A percentile compares a stretch with the other conserved stretches of the same genome.
Evolutionary conservation across 2,797 vertebrate genomes (phyloP).

Genomic region (Danio tinwini): DNA sequence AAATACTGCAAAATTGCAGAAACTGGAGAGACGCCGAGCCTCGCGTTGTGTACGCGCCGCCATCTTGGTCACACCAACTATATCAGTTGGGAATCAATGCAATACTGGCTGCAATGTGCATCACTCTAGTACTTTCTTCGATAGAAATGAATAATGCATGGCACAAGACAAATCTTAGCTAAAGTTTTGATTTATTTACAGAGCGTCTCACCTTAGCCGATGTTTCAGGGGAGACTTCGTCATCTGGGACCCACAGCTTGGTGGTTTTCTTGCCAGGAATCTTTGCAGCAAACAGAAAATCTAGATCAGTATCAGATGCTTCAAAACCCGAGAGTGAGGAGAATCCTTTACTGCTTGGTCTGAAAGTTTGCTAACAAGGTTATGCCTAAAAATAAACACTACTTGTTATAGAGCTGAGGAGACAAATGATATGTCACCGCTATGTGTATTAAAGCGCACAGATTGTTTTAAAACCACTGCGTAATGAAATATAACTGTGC

Average conservation of each 20-base stretch:
- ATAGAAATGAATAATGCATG: slow-evolving; percentile 24
- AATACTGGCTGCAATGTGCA: not conserved
- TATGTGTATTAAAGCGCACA: not conserved
- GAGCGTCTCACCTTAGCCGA: slow-evolving; percentile 88
- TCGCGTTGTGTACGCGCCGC: no score
- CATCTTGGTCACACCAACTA: no score
- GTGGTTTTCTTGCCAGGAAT: slow-evolving; percentile 97
- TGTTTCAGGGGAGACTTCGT: slow-evolving; percentile 95
- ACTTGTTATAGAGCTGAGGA: not conserved
- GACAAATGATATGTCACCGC: not conserved
- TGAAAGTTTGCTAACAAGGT: slow-evolving; percentile 13
- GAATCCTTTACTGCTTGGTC: slow-evolving; percentile 5
- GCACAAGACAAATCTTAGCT: not conserved
- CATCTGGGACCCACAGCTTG: slow-evolving; percentile 96
- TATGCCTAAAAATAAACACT: slow-evolving; percentile 13
- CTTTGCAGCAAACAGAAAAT: slow-evolving; percentile 71
- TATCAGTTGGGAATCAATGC: not conserved
- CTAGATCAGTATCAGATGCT: slow-evolving; percentile 28
- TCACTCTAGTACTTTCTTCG: not conserved
- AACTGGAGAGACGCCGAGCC: no score
- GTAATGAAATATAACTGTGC: not conserved
- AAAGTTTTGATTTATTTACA: not conserved
- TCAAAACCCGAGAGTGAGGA: not conserved
- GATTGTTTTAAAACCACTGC: not conserved
- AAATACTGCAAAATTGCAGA: no score